Conservation (phyloP, 2,797 vertebrate genomes). For the Halcyon chelicuti region DNA sequence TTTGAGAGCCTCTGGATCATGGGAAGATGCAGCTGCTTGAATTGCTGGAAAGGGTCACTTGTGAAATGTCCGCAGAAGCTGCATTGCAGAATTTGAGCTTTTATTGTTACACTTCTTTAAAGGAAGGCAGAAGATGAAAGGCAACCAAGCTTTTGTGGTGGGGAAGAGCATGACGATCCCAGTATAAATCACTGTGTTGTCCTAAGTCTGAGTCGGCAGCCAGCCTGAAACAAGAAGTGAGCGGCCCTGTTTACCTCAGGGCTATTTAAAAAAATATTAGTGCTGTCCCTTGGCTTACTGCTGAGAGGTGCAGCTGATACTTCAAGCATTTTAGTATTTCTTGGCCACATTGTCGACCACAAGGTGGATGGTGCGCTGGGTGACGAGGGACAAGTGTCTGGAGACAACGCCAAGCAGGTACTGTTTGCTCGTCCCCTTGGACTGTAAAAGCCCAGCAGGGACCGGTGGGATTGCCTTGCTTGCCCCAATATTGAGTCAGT, state of each 20-base stretch:
- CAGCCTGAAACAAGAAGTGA: not conserved
- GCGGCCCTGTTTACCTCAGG: not conserved
- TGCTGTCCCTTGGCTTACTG: not conserved
- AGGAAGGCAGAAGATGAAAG: not conserved
- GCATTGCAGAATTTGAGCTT: not conserved
- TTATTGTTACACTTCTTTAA: not conserved
- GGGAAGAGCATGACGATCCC: not conserved
- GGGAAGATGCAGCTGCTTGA: not conserved
- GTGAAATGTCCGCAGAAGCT: not conserved
- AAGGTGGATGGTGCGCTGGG: not conserved
- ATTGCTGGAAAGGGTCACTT: not conserved
- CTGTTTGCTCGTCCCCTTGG: rapidly evolving
- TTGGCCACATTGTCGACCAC: rapidly evolving
- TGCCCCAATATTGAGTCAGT: not conserved
- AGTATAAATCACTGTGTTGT: not conserved
- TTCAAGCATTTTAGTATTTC: not conserved
- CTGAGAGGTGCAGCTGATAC: not conserved
- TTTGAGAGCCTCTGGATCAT: not conserved
- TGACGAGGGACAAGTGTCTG: not conserved
- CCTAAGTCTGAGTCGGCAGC: rapidly evolving
- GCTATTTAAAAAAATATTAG: not conserved
- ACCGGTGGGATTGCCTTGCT: rapidly evolving
- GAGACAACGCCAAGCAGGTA: not conserved
- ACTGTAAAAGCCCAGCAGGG: not conserved
- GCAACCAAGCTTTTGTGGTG: not conserved